Evolutionary conservation across 2,888 invertebrate genomes (phyloP), one percentile per base, ranked within the genome.

Genomic region (Cantharis lateralis): DNA sequence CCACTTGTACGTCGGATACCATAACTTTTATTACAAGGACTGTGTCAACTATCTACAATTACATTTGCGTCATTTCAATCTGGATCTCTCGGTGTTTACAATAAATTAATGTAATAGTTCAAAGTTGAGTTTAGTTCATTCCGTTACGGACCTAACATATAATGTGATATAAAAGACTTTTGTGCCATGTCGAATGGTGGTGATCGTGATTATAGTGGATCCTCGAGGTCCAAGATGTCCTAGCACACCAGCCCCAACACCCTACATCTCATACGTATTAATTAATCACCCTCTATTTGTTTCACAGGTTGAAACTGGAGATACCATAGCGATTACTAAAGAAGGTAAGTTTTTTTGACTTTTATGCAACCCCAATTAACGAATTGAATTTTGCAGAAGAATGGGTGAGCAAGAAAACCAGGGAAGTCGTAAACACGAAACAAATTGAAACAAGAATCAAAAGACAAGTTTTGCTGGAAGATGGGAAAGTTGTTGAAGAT

Each of bases 371-470:
- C 10, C 16, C 10, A 63, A 13, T 11, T 63, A 20, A 20, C n/a
- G 15, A 15, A 68, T 68, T 32, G 7, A 66, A 62, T 7, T 24
- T 91, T 91, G 75, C 92, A 96, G 96, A 97, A 90, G 96, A 96
- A 94, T 96, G 96, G 95, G 93, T 96, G 88, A 96, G 95, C 84
- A 94, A 95, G 87, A 95, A 95, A 89, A 96, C 95, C 89, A 95
- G 95, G 83, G 96, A 96, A 89, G 92, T 96, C 86, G 95, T 95
- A 82, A 96, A 96, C 81, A 96, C 95, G 76, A 93, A 95, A 82
- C 96, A 96, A 89, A 96, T 97, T 84, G 96, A 96, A 85, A 97
- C 96, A 64, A 90, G 96, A 81, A 96, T 97, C 63, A 96, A 97
- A 88, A 91, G 97, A 64, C 96, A 97, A 89, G 92, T 97, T 79